phyloP scores from a whole-genome alignment of 2,797 vertebrate species.

The Apodemus agrarius region DNA sequence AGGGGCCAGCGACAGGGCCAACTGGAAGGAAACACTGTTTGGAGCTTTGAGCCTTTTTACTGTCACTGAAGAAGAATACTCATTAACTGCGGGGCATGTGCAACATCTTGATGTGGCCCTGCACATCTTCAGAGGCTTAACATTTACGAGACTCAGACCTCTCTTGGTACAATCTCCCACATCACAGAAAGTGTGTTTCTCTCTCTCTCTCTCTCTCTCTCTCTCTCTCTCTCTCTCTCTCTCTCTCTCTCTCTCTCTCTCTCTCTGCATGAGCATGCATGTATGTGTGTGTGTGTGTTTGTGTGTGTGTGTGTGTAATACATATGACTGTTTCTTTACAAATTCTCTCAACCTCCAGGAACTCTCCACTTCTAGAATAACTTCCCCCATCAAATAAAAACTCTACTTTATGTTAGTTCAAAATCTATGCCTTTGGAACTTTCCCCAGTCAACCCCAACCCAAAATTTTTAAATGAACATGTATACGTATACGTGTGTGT shows the following conservation, averaged over 20 bases:
- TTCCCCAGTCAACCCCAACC: conserved; percentile 1
- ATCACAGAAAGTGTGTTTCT: not conserved
- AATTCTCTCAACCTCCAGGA: conserved; percentile 49
- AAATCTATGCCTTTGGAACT: conserved; percentile 43
- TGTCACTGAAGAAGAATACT: conserved; percentile 59
- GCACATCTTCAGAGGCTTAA: conserved; percentile 4
- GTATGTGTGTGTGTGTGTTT: no score
- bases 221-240: not conserved
- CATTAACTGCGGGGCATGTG: conserved; percentile 26
- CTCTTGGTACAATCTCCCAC: not conserved
- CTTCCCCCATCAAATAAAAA: conserved; percentile 48
- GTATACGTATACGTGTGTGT: not conserved
- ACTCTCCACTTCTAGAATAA: conserved; percentile 37
- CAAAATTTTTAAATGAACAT: not conserved
- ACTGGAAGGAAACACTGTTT: conserved; percentile 75
- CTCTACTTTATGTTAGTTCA: not conserved
- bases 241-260: not conserved
- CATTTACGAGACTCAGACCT: not conserved
- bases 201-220: not conserved
- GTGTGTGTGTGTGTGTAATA: not conserved
- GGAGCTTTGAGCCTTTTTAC: conserved; percentile 72
- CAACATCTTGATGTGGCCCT: not conserved
- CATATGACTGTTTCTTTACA: conserved; percentile 6
- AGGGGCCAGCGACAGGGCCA: conserved; percentile 56
- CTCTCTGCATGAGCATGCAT: no score